These are phyloP conservation scores for Epicampocera succincta DNA, from an alignment of 2,888 invertebrate species.

Conservation along the genomic window DNA sequence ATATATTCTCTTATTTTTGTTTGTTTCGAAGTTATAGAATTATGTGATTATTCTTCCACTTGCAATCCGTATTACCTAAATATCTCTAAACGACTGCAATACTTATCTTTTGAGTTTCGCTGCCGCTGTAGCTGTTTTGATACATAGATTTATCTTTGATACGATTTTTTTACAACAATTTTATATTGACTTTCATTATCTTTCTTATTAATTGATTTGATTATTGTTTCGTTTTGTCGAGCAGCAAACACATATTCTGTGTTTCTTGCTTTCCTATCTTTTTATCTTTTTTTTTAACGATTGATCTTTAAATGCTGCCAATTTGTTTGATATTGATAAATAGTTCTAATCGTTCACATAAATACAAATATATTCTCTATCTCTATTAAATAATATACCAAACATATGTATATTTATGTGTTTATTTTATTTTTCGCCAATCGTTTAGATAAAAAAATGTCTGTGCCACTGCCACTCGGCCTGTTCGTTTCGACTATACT, in stretches of 20 bases:
- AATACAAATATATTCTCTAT: constrained; percentile 41
- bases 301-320: constrained; percentile 47
- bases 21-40: not conserved
- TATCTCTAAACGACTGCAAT: constrained; percentile 71
- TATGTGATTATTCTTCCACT: constrained; percentile 30
- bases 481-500: constrained; percentile 77
- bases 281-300: constrained; percentile 38
- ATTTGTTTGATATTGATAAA: constrained; percentile 52
- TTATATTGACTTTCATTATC: constrained; percentile 37
- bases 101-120: constrained; percentile 66
- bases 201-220: constrained; percentile 48
- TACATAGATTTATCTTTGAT: constrained; percentile 36
- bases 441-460: constrained; percentile 44
- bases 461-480: constrained; percentile 74
- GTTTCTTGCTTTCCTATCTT: constrained; percentile 1
- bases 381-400: not conserved
- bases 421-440: constrained; percentile 59
- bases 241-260: not conserved
- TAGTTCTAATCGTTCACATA: constrained; percentile 27
- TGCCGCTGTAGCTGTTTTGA: constrained; percentile 41
- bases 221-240: constrained; percentile 51
- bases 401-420: constrained; percentile 5
- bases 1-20: constrained; percentile 29
- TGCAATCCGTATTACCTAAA: constrained; percentile 63
- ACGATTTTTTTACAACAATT: constrained; percentile 25